Evolutionary conservation across 2,113 vertebrate genomes (phyloP).

Genomic region (Brachirus orientalis): DNA sequence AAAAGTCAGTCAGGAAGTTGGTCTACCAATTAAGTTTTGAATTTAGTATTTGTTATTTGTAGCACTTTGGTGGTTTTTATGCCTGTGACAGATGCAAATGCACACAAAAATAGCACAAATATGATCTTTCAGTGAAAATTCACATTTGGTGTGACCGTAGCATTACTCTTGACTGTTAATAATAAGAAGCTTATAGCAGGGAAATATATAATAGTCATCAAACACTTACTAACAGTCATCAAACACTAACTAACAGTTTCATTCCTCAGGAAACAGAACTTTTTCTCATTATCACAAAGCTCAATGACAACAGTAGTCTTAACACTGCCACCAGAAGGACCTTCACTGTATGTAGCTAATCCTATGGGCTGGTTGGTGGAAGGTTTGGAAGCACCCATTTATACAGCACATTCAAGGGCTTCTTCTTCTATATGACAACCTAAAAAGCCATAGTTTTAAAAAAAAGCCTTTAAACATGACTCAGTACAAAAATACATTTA

Average conservation of each 20-base stretch:
- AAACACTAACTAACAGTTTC: slow-evolving; percentile 15
- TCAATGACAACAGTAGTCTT: slow-evolving; percentile 22
- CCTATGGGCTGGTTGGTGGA: not conserved
- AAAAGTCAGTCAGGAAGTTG: too few relatives aligned
- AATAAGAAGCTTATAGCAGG: slow-evolving; percentile 20
- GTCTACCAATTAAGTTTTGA: too few relatives aligned
- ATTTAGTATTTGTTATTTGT: too few relatives aligned
- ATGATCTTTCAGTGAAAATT: too few relatives aligned
- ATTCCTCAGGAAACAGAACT: slow-evolving; percentile 67
- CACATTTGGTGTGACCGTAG: too few relatives aligned
- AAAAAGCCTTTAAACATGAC: slow-evolving; percentile 20
- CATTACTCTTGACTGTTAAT: slow-evolving; percentile 61
- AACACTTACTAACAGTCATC: slow-evolving; percentile 8
- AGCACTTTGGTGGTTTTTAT: too few relatives aligned
- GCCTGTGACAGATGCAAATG: too few relatives aligned
- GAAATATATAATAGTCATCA: slow-evolving; percentile 9
- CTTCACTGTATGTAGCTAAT: slow-evolving; percentile 40
- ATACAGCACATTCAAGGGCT: slow-evolving; percentile 43
- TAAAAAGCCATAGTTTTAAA: slow-evolving; percentile 65
- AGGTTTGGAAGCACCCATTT: slow-evolving; percentile 16
- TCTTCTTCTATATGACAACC: slow-evolving; percentile 26
- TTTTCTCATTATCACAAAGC: slow-evolving; percentile 37
- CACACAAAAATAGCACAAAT: too few relatives aligned
- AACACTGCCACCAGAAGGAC: slow-evolving; percentile 37
- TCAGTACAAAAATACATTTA: slow-evolving; percentile 4